Conservation (phyloP, 2,113 vertebrate genomes). For the Limanda limanda region DNA sequence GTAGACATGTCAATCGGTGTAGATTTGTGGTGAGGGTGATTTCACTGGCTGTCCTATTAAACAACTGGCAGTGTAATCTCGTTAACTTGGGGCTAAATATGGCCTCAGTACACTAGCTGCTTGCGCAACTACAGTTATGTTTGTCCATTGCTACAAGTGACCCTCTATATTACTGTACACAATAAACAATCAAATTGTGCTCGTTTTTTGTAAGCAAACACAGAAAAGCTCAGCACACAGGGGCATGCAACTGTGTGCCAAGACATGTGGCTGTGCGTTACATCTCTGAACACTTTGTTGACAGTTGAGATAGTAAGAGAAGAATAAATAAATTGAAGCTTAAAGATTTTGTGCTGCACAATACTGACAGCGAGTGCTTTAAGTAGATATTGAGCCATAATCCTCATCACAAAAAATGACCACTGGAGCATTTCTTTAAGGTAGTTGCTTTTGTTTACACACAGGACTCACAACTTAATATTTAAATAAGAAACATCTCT, state of each 20-base stretch:
- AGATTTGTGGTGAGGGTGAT: neutral
- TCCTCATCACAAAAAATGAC: neutral
- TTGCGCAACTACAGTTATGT: neutral
- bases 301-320: neutral
- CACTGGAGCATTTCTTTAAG: slow-evolving; percentile 67
- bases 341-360: neutral
- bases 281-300: neutral
- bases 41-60: neutral
- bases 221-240: neutral
- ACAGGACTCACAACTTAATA: slow-evolving; percentile 9
- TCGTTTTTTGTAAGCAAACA: slow-evolving; percentile 1
- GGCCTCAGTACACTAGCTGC: neutral
- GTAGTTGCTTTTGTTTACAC: slow-evolving; percentile 37
- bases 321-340: no score
- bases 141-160: neutral
- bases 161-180: neutral
- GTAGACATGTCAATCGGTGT: neutral
- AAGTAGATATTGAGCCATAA: neutral
- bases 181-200: neutral
- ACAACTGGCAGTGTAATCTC: neutral
- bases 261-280: neutral
- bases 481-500: neutral
- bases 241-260: neutral
- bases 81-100: neutral
- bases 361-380: neutral